Conservation (phyloP, 1,140 invertebrate genomes). For the Leptinotarsa texana region DNA sequence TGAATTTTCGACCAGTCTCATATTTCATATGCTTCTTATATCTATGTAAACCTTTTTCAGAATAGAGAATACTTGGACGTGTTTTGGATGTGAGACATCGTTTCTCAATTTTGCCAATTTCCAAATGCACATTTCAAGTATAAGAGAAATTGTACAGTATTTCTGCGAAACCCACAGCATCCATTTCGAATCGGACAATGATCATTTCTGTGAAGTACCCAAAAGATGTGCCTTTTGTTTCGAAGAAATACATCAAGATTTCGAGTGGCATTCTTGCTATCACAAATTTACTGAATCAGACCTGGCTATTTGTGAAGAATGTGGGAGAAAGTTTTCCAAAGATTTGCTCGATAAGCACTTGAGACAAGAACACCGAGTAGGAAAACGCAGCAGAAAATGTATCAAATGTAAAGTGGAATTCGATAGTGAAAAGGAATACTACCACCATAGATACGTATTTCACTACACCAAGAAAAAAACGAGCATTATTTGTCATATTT, state of each 20-base stretch:
- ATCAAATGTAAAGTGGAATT: background rate
- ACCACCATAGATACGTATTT: background rate
- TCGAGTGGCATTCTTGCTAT: background rate
- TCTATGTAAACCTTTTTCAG: background rate
- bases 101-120: background rate
- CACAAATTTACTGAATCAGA: background rate
- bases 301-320: background rate
- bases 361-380: background rate
- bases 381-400: background rate
- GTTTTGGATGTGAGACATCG: background rate
- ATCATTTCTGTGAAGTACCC: background rate
- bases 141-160: constrained; percentile 6
- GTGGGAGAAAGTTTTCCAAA: background rate
- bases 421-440: background rate
- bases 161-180: background rate
- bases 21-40: no score
- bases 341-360: background rate
- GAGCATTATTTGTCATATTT: constrained; percentile 10
- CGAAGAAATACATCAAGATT: background rate
- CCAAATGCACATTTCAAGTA: background rate
- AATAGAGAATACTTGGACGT: background rate
- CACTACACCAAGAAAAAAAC: background rate
- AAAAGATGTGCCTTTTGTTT: background rate
- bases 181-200: background rate
- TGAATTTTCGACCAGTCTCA: no score